A percentile compares a stretch with the other conserved stretches of the same genome.
Evolutionary conservation across 2,113 vertebrate genomes (phyloP).

Genomic region (Dendrocopos noguchii): DNA sequence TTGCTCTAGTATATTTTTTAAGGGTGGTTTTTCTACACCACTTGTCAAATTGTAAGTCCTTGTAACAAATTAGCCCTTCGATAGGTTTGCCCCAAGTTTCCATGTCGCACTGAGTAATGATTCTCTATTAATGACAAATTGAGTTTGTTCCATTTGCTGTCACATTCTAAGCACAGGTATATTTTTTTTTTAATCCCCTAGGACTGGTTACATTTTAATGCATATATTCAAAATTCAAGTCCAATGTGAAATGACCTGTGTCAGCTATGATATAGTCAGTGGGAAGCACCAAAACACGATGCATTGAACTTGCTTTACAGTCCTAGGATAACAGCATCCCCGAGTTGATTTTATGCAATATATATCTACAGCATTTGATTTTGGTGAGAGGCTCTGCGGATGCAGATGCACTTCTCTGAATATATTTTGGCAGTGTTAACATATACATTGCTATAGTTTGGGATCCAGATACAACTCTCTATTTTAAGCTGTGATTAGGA

Average conservation of each 20-base stretch:
- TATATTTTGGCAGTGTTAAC: not conserved
- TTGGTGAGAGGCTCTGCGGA: not conserved
- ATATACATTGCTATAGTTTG: not conserved
- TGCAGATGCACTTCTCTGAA: not conserved
- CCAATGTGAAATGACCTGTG: constrained; percentile 37
- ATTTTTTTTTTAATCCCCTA: not conserved
- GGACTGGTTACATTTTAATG: constrained; percentile 31
- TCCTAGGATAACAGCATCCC: not conserved
- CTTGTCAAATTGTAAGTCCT: constrained; percentile 20
- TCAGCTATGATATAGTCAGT: constrained; percentile 16
- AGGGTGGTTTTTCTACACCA: constrained; percentile 5
- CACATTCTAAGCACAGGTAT: constrained; percentile 6
- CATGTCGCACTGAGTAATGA: constrained; percentile 10
- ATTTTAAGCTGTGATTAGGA: not conserved
- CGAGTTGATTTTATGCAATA: not conserved
- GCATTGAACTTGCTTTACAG: not conserved
- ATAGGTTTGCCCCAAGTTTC: not conserved
- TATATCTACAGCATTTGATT: not conserved
- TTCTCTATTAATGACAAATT: constrained; percentile 51
- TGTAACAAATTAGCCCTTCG: constrained; percentile 29
- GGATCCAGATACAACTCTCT: not conserved
- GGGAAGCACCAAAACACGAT: constrained; percentile 31
- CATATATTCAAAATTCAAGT: constrained; percentile 47
- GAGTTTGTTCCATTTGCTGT: constrained; percentile 38
- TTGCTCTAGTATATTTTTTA: not conserved